Base-by-base conservation (phyloP, 2,888 invertebrate species). In the Drosophila neotestacea region DNA sequence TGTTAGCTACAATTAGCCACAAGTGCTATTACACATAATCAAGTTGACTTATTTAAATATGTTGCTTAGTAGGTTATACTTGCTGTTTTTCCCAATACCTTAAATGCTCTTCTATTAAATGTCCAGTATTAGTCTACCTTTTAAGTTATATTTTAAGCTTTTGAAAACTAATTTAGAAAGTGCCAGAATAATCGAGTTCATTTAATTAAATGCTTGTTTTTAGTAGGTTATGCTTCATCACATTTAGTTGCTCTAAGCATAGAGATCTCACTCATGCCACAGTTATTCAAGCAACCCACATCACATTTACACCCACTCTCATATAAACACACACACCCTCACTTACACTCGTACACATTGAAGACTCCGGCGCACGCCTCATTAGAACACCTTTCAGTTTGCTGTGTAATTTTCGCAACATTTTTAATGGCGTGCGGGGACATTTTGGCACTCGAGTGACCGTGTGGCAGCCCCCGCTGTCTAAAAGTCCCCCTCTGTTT, bases 341-440 rank as follows among this genome's bases (percentile, higher is more conserved):
- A 48, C 16, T 16, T 16, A 16, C 59, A 51, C 47, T 47, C 62
- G 52, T 11, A 46, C 32, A 56, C 54, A 69, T 61, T 66, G 42
- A 63, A 56, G 67, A 72, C 75, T 71, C 76, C 85, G 85, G 87
- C 82, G 79, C 81, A 84, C 83, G 84, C 84, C 84, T 84, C 84
- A 84, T 84, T 84, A 84, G 84, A 85, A 82, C 84, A 84, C 87
- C 87, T 87, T 84, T 84, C 87, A 84, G 84, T 84, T 87, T 75
- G 85, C 82, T 82, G 70, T 78, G 80, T 78, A 87, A 84, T 85
- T 84, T 87, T 85, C 87, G 85, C 78, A 84, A 85, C 87, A 85
- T 80, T 84, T 87, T 85, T 84, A 84, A 87, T 87, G 80, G 87
- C 87, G 87, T 84, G 82, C 87, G 85, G 87, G 87, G 78, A 84